These are phyloP conservation scores for Cossypha dichroa DNA, from an alignment of 2,797 vertebrate species.

Conservation along the genomic window DNA sequence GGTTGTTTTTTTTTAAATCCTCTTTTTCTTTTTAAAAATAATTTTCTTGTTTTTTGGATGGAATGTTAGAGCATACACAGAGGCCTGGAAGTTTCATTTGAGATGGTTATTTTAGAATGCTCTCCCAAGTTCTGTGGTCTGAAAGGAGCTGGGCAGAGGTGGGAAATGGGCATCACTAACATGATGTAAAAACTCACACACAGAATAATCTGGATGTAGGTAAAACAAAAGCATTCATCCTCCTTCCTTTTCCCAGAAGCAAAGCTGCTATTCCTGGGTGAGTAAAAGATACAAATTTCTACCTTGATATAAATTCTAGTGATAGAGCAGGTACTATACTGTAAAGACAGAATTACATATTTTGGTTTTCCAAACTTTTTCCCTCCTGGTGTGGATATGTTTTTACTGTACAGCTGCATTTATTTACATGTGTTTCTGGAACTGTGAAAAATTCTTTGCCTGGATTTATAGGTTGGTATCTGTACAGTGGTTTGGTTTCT, in stretches of 20 bases:
- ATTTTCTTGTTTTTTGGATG: background rate
- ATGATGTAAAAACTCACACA: background rate
- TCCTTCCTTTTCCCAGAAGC: background rate
- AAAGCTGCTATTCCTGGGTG: background rate
- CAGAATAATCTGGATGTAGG: background rate
- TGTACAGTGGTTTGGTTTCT: background rate
- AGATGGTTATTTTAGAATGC: background rate
- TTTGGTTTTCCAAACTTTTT: background rate
- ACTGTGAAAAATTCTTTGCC: background rate
- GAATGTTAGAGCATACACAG: background rate
- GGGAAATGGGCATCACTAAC: background rate
- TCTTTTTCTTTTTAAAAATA: background rate
- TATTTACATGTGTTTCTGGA: background rate
- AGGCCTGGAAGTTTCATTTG: background rate
- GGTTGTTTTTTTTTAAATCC: rapidly evolving
- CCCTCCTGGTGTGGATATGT: background rate
- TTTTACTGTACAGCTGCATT: background rate
- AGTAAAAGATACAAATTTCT: background rate
- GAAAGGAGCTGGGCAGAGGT: background rate
- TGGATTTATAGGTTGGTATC: background rate
- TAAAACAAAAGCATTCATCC: background rate
- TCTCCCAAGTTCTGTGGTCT: background rate
- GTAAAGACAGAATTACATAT: background rate
- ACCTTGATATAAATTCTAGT: background rate
- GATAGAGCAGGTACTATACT: background rate